These are phyloP conservation scores for Terrapene triunguis DNA, from an alignment of 2,113 vertebrate species.

Conservation along the genomic window DNA sequence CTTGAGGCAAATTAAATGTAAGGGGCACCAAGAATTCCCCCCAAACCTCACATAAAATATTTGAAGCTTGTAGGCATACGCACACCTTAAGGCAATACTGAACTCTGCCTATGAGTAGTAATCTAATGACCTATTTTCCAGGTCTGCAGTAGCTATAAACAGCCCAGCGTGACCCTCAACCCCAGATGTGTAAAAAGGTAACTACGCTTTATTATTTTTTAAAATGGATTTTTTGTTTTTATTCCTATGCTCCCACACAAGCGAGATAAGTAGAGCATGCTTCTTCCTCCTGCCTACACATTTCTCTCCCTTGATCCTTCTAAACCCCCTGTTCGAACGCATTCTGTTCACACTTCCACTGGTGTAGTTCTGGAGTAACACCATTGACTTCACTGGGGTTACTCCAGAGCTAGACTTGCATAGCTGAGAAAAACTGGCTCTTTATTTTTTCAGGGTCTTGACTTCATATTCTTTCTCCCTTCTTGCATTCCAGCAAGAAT, in stretches of 20 bases:
- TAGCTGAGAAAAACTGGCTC: neutral
- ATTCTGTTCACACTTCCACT: neutral
- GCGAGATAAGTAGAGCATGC: neutral
- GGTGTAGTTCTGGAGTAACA: neutral
- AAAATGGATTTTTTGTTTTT: neutral
- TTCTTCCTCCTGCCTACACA: neutral
- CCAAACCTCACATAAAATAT: conserved; percentile 58
- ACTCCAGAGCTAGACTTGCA: neutral
- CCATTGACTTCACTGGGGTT: neutral
- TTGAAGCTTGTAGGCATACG: conserved; percentile 64
- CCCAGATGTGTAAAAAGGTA: neutral
- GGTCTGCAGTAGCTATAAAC: neutral
- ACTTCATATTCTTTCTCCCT: neutral
- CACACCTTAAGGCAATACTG: conserved; percentile 21
- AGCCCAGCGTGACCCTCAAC: neutral
- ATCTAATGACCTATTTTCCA: neutral
- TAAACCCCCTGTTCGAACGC: fast-evolving
- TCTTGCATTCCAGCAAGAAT: neutral
- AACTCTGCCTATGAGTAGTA: conserved; percentile 26
- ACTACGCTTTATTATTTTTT: neutral
- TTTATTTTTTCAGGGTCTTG: neutral
- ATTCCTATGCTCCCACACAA: neutral
- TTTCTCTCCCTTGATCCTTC: neutral
- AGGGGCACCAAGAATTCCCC: conserved; percentile 68
- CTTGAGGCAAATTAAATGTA: conserved; percentile 68